A percentile compares a stretch with the other conserved stretches of the same genome.
Conservation (phyloP, 1,140 invertebrate species). For the Drosophila virilis region DNA sequence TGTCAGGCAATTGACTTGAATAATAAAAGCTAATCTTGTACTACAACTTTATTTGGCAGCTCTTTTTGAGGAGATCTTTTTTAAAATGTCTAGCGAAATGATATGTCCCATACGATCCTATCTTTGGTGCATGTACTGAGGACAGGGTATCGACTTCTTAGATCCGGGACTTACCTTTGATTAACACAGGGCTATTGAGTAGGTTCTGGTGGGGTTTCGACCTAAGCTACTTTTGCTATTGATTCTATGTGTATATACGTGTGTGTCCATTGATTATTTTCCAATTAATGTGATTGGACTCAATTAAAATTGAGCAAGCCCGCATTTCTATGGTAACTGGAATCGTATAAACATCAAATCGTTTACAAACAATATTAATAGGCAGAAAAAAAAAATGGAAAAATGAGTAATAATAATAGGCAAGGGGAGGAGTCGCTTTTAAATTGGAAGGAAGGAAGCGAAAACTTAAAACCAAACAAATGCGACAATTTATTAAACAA, state of each 20-base stretch:
- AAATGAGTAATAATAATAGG: neutral
- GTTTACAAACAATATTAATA: neutral
- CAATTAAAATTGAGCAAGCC: constrained; percentile 21
- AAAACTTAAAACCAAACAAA: constrained; percentile 17
- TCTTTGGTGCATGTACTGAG: too few relatives aligned
- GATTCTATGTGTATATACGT: neutral
- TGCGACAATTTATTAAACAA: constrained; percentile 16
- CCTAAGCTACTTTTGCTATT: too few relatives aligned
- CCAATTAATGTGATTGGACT: constrained; percentile 2
- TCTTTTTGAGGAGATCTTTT: too few relatives aligned
- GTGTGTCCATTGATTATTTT: neutral
- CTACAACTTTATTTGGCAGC: too few relatives aligned
- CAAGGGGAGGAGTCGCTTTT: neutral
- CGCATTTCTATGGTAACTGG: constrained; percentile 11
- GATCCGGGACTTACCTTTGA: too few relatives aligned
- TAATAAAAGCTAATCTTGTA: too few relatives aligned
- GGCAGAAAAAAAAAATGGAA: neutral
- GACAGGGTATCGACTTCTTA: too few relatives aligned
- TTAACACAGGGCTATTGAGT: too few relatives aligned
- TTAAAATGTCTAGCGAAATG: too few relatives aligned
- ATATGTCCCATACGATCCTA: too few relatives aligned
- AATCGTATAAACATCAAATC: neutral
- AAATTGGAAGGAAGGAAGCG: neutral
- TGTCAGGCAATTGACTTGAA: too few relatives aligned
- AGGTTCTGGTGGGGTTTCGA: too few relatives aligned